phyloP scores from a whole-genome alignment of 2,797 vertebrate species.

The Ctenochaetus hawaiiensis region DNA sequence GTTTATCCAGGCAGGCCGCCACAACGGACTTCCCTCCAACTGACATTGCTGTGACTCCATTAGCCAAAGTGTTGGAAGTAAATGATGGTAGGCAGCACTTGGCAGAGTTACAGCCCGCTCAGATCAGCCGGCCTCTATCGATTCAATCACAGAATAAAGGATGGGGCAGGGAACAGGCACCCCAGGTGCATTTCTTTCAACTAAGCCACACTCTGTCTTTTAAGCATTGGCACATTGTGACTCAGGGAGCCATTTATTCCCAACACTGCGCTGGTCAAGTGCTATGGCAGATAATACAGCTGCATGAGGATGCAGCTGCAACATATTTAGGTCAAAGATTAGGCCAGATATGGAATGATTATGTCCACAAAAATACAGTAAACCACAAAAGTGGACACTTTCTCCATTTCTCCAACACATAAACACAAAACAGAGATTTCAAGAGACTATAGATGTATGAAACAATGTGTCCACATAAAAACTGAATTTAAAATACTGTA shows the following conservation, averaged over 20 bases:
- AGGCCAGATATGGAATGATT: slow-evolving; percentile 15
- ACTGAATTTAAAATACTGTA: neutral
- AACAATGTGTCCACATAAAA: neutral
- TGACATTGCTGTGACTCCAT: slow-evolving; percentile 83
- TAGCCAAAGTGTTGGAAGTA: slow-evolving; percentile 78
- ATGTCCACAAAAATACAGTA: slow-evolving; percentile 2
- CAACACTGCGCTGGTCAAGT: slow-evolving; percentile 33
- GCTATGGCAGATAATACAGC: slow-evolving; percentile 25
- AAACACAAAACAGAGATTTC: slow-evolving; percentile 3
- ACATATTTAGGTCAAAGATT: slow-evolving; percentile 10
- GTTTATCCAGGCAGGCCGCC: slow-evolving; percentile 74
- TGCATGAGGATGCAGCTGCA: slow-evolving; percentile 12
- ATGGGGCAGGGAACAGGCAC: slow-evolving; percentile 67
- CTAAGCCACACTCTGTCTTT: slow-evolving; percentile 72
- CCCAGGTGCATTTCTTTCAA: slow-evolving; percentile 72
- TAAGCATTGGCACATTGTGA: slow-evolving; percentile 62
- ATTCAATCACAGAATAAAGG: slow-evolving; percentile 81
- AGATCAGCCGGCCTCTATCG: slow-evolving; percentile 75
- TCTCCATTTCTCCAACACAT: neutral
- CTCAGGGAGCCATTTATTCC: slow-evolving; percentile 57
- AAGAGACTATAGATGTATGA: neutral
- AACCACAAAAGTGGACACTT: slow-evolving; percentile 1
- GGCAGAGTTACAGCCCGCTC: slow-evolving; percentile 72
- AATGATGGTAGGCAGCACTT: slow-evolving; percentile 78
- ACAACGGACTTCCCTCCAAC: slow-evolving; percentile 67